These are phyloP conservation scores for Piprites chloris DNA, from an alignment of 2,113 vertebrate genomes.

Conservation along the genomic window DNA sequence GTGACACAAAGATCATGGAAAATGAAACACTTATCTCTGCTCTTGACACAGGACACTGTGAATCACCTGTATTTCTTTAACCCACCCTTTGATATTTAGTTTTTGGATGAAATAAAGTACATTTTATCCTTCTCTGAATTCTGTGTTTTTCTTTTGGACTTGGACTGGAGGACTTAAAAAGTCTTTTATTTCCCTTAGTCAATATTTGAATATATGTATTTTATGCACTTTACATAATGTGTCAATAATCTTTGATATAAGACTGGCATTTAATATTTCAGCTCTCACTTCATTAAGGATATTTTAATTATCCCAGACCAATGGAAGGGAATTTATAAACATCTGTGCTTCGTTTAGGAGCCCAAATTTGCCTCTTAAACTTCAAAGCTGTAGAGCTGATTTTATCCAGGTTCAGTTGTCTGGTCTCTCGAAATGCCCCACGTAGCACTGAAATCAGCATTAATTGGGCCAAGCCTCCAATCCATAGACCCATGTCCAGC, in stretches of 20 bases:
- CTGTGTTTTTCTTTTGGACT: background rate
- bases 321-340: constrained; percentile 57
- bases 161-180: background rate
- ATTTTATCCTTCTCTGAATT: background rate
- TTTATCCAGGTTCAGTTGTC: constrained; percentile 67
- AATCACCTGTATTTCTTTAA: constrained; percentile 17
- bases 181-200: background rate
- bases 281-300: constrained; percentile 58
- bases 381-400: constrained; percentile 63
- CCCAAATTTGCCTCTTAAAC: constrained; percentile 60
- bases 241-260: constrained; percentile 54
- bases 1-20: constrained; percentile 12
- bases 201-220: constrained; percentile 24
- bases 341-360: constrained; percentile 66
- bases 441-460: background rate
- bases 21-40: constrained; percentile 55
- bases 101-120: background rate
- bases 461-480: background rate
- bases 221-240: constrained; percentile 40
- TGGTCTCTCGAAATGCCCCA: background rate
- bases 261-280: constrained; percentile 50
- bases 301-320: constrained; percentile 62
- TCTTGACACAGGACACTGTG: background rate
- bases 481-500: background rate
- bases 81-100: background rate